Evolutionary conservation across 1,140 invertebrate species (phyloP).

Genomic region (Calliopsis andreniformis): DNA sequence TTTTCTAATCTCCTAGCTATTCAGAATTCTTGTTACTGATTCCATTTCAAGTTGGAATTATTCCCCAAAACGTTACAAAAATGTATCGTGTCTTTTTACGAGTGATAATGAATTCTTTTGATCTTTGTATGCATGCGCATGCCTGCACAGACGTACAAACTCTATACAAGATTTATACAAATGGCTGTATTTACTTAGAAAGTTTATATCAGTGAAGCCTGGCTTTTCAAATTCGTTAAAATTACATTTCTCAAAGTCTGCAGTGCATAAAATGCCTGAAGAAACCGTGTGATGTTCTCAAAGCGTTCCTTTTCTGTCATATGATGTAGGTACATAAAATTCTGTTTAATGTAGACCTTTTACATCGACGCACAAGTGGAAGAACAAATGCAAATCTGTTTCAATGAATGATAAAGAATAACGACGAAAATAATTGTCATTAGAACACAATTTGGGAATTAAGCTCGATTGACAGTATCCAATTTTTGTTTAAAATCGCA

Average conservation of each 20-base stretch:
- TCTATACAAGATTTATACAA: conserved; percentile 27
- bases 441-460: conserved; percentile 3
- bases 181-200: not conserved
- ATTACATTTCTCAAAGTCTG: not conserved
- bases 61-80: not conserved
- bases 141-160: not conserved
- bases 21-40: not conserved
- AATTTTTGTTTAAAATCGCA: conserved; percentile 3
- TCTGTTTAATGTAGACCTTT: not conserved
- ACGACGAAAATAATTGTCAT: conserved; percentile 17
- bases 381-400: conserved; percentile 11
- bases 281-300: too few species aligned
- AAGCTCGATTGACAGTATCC: not conserved
- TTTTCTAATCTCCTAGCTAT: conserved; percentile 11
- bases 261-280: not conserved
- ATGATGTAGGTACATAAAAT: conserved; percentile 2
- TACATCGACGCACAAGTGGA: not conserved
- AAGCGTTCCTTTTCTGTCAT: too few species aligned
- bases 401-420: conserved; percentile 19
- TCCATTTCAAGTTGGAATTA: not conserved
- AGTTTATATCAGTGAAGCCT: not conserved
- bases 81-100: not conserved
- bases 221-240: not conserved
- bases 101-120: conserved; percentile 1
- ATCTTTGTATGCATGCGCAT: not conserved